Evolutionary conservation across 1,140 invertebrate genomes (phyloP).

Genomic region (Drosophila kohkoa): DNA sequence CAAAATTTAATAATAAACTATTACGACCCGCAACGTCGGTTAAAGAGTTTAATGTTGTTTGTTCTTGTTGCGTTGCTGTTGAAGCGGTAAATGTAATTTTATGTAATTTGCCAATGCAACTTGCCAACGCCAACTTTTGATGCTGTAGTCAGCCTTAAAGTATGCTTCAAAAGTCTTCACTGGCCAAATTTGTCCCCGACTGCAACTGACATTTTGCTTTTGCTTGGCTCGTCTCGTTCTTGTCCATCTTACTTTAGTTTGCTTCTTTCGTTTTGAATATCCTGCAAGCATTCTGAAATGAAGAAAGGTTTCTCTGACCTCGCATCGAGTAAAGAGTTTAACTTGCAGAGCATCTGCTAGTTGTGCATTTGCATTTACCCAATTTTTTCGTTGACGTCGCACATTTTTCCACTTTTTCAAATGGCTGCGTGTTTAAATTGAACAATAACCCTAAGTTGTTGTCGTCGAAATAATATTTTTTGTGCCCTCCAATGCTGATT

Average conservation of each 20-base stretch:
- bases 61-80: slow-evolving; percentile 23
- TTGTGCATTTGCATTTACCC: slow-evolving; percentile 10
- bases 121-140: slow-evolving; percentile 5
- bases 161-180: slow-evolving; percentile 54
- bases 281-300: slow-evolving; percentile 1
- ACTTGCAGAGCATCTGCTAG: background rate
- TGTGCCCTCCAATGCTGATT: slow-evolving; percentile 72
- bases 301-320: background rate
- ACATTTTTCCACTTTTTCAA: slow-evolving; percentile 69
- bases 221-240: slow-evolving; percentile 34
- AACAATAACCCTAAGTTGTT: slow-evolving; percentile 83
- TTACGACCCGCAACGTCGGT: slow-evolving; percentile 57
- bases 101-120: slow-evolving; percentile 39
- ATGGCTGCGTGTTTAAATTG: slow-evolving; percentile 80
- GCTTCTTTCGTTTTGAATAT: background rate
- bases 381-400: slow-evolving; percentile 33
- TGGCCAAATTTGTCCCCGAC: slow-evolving; percentile 62
- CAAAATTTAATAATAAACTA: slow-evolving; percentile 80
- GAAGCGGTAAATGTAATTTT: slow-evolving; percentile 61
- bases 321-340: background rate
- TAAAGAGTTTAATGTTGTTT: slow-evolving; percentile 72
- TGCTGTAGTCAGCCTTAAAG: slow-evolving; percentile 50
- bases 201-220: slow-evolving; percentile 66
- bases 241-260: slow-evolving; percentile 52
- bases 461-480: slow-evolving; percentile 82